Evolutionary conservation across 1,140 invertebrate species (phyloP), one percentile per base, ranked within the genome.

Genomic region (Cydia pomonella): DNA sequence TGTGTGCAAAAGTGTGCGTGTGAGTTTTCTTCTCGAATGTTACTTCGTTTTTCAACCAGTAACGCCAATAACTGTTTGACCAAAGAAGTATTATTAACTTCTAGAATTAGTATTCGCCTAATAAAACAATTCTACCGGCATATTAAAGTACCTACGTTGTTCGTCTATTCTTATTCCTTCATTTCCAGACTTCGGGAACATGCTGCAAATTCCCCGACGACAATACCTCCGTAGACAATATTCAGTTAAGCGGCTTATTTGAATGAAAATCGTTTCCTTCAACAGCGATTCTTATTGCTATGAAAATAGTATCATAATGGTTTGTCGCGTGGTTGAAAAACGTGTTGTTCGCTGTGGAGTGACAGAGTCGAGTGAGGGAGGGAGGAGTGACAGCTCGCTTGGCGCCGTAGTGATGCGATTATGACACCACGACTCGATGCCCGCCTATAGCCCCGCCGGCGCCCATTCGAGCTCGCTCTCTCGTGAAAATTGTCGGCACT

Each of bases 401-500:
- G 47, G 75, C 75, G 78, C 71, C 74, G 75, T 50, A 59, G 7
- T 90, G 88, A 92, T 92, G 86, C 85, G 91, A 92, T 92, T 92
- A 92, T 79, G 59, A 82, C 88, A 79, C 87, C 86, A 90, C 91
- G 89, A 79, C 78, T 90, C 84, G 83, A 50, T 83, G 89, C 78
- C 74, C 83, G 78, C 77, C 84, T 85, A 89, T 92, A 78, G 81
- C 82, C 75, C 73, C 82, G 82, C 78, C 82, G 77, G 79, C 38
- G 75, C 53, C 81, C 82, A 92, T 92, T 92, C 82, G 79, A 73
- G 80, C n/a, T 73, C 85, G 83, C 77, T 88, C 87, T 91, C 82
- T 80, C 86, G 89, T 90, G 89, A 92, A 92, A 91, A 92, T 91
- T 92, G 88, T 83, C 82, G 80, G 83, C 89, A 89, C 81, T 91